Evolutionary conservation across 1,140 invertebrate genomes (phyloP), one percentile per base, ranked within the genome.

Genomic region (Drosophila teissieri): DNA sequence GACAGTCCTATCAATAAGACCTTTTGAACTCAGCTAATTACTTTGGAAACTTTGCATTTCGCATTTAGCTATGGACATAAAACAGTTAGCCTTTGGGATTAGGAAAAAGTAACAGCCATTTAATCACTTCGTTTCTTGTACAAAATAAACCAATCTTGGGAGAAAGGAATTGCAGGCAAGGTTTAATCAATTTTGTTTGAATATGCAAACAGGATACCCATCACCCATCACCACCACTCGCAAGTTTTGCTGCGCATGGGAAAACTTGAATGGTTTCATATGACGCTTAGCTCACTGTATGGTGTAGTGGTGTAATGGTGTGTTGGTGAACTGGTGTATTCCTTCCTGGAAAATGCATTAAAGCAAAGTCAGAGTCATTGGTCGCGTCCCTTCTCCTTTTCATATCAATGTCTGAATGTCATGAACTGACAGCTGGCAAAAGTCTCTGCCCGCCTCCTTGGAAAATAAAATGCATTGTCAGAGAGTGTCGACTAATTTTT

Each of bases 341-440:
- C 24, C 61, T 67, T 19, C 64, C 45, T 17, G 46, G 61, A 52
- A 68, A 68, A 65, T 34, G 45, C 62, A 67, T 67, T 36, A 51
- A 52, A 67, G 62, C 64, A 67, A 65, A 67, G 64, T 65, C 64
- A 53, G 42, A 53, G 64, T 44, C 64, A 68, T 68, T 31, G 63
- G 61, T 68, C 45, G 46, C 53, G 34, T 15, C 15, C 40, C 51
- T 24, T 19, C 61, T 31, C 24, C 24, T n/a, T 27, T 44, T 53
- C 15, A 65, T 67, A 67, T 65, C 64, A 67, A 65, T 67, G 64
- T 67, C 64, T 65, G 61, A 67, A 65, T 67, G 64, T 67, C 64
- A 52, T 40, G 27, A 67, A 15, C 45, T 51, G 64, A 68, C 64
- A 68, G 64, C 61, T 67, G 64, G 64, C 46, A 19, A 44, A 67